Base-by-base conservation (phyloP, 2,888 invertebrate species). In the Drosophila flavopinicola region DNA sequence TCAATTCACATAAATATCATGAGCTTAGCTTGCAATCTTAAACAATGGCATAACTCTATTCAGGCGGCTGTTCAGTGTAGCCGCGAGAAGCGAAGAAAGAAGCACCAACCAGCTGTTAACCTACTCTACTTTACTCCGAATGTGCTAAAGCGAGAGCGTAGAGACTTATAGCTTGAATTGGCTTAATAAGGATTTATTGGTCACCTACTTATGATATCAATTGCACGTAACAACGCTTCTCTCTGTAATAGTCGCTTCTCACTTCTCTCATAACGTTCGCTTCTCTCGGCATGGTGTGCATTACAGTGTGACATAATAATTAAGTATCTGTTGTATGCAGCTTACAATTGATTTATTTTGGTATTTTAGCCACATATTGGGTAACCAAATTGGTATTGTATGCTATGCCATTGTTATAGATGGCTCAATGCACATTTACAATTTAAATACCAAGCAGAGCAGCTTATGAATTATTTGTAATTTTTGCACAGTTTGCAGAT, bases 1-100 rank as follows among this genome's bases (percentile, higher is more conserved):
- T 75, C 75, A 78, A 79, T 75, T 82, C 79, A 78, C 83, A 75
- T 69, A 58, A 49, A 82, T 82, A 66, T 78, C 47, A 42, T 57
- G 47, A 57, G 64, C 42, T 42, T 35, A 47, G 35, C 52, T 54
- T 48, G 57, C 48, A 51, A 56, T 39, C 41, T 42, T 23, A 42
- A 48, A 33, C 59, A 51, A 54, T 54, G 57, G 38, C 70, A 42
- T 33, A 32, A 20, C 33, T 25, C 9, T 7, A 17, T 13, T 17
- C 11, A 37, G 30, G 42, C 17, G 10, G 25, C 23, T n/a, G 13
- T 11, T 37, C 10, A 35, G n/a, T 37, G 20, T 9, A 25, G 24
- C 33, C 13, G 60, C 10, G 15, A 54, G 47, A 39, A 32, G 41
- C 35, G 25, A 25, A 13, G 10, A 3, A 42, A 38, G 20, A 20